A percentile compares a stretch with the other conserved stretches of the same genome.
Evolutionary conservation across 2,797 vertebrate species (phyloP).

Genomic region (Bufotes viridis): DNA sequence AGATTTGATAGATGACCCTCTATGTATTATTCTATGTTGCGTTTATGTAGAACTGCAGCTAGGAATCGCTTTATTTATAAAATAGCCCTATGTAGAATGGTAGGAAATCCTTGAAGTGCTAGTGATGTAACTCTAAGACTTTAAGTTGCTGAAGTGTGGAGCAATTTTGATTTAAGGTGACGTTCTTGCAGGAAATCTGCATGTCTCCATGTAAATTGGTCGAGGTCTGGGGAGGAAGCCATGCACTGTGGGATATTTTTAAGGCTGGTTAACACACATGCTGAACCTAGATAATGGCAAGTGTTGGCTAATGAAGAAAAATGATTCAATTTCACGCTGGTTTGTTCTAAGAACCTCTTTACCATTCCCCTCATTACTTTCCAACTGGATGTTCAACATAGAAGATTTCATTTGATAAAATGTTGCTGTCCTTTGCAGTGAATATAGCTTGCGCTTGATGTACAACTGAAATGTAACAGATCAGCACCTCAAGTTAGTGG

Average conservation of each 20-base stretch:
- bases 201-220: slow-evolving; percentile 49
- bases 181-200: slow-evolving; percentile 26
- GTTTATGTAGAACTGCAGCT: neutral
- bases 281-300: slow-evolving; percentile 46
- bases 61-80: neutral
- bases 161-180: slow-evolving; percentile 50
- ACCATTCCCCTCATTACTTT: slow-evolving; percentile 67
- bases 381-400: slow-evolving; percentile 62
- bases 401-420: slow-evolving; percentile 61
- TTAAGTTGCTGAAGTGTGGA: slow-evolving; percentile 52
- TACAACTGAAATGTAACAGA: slow-evolving; percentile 58
- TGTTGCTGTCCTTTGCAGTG: neutral
- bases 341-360: slow-evolving; percentile 68
- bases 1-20: too few relatives aligned
- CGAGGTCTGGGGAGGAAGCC: slow-evolving; percentile 28
- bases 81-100: neutral
- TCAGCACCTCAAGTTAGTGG: neutral
- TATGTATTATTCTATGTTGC: neutral
- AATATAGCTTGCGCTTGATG: slow-evolving; percentile 14
- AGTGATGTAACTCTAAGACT: slow-evolving; percentile 20
- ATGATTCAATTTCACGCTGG: slow-evolving; percentile 61
- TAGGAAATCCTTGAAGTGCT: slow-evolving; percentile 24
- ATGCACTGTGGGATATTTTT: slow-evolving; percentile 12
- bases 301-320: slow-evolving; percentile 67
- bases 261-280: slow-evolving; percentile 20